These are phyloP conservation scores for Coccyzus lansbergi DNA, from an alignment of 2,797 vertebrate species.

Conservation along the genomic window DNA sequence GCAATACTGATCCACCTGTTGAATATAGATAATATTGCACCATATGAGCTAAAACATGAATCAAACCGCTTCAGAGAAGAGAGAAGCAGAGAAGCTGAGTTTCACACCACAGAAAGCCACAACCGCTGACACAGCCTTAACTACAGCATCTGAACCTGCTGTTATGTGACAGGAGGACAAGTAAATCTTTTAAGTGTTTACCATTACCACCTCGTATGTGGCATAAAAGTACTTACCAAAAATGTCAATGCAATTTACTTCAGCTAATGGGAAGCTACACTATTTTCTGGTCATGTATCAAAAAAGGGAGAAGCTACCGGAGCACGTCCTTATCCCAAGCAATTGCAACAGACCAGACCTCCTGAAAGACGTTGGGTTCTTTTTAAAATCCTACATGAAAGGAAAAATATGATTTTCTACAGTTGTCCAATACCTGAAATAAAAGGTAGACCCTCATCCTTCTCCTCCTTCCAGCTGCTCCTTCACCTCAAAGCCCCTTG, in stretches of 20 bases:
- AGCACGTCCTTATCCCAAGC: neutral
- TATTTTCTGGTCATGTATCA: neutral
- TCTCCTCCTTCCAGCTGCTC: neutral
- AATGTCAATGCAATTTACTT: neutral
- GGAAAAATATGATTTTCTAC: neutral
- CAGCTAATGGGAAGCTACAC: neutral
- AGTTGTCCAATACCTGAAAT: neutral
- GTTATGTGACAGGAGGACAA: neutral
- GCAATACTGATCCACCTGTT: neutral
- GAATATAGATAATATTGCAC: neutral
- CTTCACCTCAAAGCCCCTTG: fast-evolving
- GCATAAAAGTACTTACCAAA: slow-evolving; percentile 2
- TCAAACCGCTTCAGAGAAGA: neutral
- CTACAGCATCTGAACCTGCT: neutral
- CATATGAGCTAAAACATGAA: neutral
- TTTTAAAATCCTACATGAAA: neutral
- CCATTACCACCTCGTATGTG: neutral
- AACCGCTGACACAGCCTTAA: neutral
- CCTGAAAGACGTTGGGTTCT: neutral
- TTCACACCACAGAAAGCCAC: neutral
- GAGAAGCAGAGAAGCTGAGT: neutral
- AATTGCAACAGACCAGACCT: neutral
- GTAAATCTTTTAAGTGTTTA: slow-evolving; percentile 1
- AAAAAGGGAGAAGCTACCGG: neutral
- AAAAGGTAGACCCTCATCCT: neutral